phyloP scores from a whole-genome alignment of 53 echinoderm and acorn worm genomes.

The Paracentrotus lividus region DNA sequence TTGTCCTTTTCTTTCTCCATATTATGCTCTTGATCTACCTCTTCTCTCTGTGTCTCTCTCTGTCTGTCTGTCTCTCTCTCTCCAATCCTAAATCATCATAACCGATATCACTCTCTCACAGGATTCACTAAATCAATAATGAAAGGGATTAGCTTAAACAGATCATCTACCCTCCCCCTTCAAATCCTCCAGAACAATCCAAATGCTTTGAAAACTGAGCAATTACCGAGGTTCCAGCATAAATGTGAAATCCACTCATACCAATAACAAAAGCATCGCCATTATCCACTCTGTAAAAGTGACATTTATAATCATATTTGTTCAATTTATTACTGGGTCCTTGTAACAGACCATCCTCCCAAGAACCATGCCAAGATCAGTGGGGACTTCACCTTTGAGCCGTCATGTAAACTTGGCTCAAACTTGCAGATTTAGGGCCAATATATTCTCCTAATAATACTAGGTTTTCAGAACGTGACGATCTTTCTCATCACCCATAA shows the following conservation, averaged over 20 bases:
- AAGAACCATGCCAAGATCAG: slow-evolving; percentile 20
- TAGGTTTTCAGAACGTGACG: not conserved
- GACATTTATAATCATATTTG: slow-evolving; percentile 41
- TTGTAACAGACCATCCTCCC: not conserved
- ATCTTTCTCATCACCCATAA: not conserved
- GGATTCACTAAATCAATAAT: slow-evolving; percentile 16
- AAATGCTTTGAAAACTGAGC: not conserved
- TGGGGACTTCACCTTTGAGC: slow-evolving; percentile 36
- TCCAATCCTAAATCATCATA: slow-evolving; percentile 1
- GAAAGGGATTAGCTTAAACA: not conserved
- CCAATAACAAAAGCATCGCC: slow-evolving; percentile 6
- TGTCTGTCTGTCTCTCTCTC: not conserved
- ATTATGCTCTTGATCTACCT: not conserved
- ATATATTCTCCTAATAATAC: not conserved
- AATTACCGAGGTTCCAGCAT: not conserved
- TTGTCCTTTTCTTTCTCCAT: not conserved
- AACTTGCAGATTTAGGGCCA: not conserved
- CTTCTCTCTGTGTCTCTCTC: slow-evolving; percentile 4
- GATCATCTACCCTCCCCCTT: not conserved
- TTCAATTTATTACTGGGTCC: slow-evolving; percentile 29
- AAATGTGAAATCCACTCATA: not conserved
- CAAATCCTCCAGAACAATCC: not conserved
- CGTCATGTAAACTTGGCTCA: not conserved
- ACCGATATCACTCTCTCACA: not conserved
- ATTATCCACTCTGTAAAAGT: slow-evolving; percentile 36